Percentiles rank a stretch among this genome's conserved stretches.
phyloP scores from a whole-genome alignment of 92 coral and sea anemone species.

The Actinostola sp. region DNA sequence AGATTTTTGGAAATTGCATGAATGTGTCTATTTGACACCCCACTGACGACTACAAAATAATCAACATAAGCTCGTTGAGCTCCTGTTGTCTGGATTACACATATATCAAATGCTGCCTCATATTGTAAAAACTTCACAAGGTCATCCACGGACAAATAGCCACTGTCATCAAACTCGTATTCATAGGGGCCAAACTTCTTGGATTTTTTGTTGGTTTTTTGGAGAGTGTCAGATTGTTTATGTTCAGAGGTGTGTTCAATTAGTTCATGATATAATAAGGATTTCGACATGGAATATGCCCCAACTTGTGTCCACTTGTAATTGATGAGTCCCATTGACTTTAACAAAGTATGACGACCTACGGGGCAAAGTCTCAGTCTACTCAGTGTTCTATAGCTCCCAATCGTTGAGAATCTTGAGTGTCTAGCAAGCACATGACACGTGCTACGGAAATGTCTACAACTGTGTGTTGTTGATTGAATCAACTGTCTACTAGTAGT shows the following conservation, averaged over 20 bases:
- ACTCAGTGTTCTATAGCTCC: background rate
- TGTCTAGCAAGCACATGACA: too few relatives aligned
- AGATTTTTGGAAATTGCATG: slow-evolving; percentile 94
- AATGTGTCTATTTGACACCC: slow-evolving; percentile 86
- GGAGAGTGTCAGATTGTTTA: background rate
- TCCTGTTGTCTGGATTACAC: slow-evolving; percentile 83
- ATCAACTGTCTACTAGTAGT: too few relatives aligned
- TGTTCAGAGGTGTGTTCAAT: background rate
- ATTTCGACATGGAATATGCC: too few relatives aligned
- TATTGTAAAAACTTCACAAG: slow-evolving; percentile 67
- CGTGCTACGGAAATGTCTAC: too few relatives aligned
- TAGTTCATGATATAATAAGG: background rate
- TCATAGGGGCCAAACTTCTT: slow-evolving; percentile 18
- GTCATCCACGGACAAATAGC: slow-evolving; percentile 65
- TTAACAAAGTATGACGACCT: too few relatives aligned
- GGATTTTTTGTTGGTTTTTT: background rate
- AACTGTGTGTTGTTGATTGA: too few relatives aligned
- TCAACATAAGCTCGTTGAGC: slow-evolving; percentile 85
- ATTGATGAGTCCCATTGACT: too few relatives aligned
- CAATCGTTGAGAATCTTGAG: background rate
- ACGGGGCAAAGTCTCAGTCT: too few relatives aligned
- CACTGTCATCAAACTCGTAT: slow-evolving; percentile 47
- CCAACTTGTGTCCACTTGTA: too few relatives aligned
- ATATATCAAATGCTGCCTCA: slow-evolving; percentile 86
- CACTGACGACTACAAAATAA: slow-evolving; percentile 92